Conservation (phyloP, 2,113 vertebrate species). For the Pycnonotus jocosus region DNA sequence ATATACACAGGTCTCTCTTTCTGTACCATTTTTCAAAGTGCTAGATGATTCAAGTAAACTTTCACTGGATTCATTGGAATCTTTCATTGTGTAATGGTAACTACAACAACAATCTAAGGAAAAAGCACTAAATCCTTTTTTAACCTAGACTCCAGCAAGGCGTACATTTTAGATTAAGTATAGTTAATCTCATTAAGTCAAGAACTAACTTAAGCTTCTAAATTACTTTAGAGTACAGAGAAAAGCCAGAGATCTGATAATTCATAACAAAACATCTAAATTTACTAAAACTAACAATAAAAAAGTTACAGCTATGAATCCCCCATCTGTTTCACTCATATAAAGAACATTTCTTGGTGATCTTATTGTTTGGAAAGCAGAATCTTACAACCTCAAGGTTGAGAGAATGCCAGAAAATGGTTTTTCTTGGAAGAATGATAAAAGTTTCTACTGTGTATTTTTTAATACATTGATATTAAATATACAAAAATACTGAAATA, state of each 20-base stretch:
- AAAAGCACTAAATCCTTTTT: background rate
- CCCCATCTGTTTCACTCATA: background rate
- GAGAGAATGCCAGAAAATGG: background rate
- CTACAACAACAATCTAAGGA: background rate
- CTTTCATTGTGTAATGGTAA: background rate
- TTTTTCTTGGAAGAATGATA: background rate
- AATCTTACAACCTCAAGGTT: background rate
- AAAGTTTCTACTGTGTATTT: background rate
- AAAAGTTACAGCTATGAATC: background rate
- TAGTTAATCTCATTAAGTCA: background rate
- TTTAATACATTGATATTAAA: background rate
- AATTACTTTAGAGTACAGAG: background rate
- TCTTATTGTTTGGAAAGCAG: background rate
- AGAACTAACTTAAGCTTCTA: background rate
- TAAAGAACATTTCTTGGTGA: background rate
- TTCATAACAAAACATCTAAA: background rate
- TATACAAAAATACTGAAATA: background rate
- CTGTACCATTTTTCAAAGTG: background rate
- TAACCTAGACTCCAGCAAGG: background rate
- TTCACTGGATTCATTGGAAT: background rate
- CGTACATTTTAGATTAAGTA: background rate
- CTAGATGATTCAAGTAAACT: background rate
- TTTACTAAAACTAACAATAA: background rate
- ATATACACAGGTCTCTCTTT: background rate
- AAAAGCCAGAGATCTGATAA: background rate